Conservation (phyloP, 2,888 invertebrate species). For the Drosophila percnosoma region DNA sequence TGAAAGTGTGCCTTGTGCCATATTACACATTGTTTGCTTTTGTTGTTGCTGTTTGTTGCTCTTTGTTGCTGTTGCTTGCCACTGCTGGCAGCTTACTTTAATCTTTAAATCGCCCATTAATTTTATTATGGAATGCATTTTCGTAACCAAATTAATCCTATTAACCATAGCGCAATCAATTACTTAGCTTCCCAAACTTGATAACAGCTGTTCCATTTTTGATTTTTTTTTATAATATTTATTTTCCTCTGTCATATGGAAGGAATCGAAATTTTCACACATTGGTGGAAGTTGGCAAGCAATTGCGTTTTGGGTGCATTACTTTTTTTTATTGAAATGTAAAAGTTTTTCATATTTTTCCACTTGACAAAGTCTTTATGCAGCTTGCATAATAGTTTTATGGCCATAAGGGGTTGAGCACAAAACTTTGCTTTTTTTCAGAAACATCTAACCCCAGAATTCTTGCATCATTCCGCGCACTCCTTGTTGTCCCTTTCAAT, state of each 20-base stretch:
- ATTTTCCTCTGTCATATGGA: constrained; percentile 23
- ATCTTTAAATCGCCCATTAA: constrained; percentile 75
- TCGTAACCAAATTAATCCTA: constrained; percentile 54
- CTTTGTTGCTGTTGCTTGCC: constrained; percentile 1
- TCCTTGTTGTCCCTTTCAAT: constrained; percentile 60
- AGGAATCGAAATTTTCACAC: constrained; percentile 47
- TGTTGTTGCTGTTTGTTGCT: constrained; percentile 6
- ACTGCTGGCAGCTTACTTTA: constrained; percentile 46
- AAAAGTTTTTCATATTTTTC: constrained; percentile 80
- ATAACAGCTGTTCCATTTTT: background rate
- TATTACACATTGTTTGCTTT: constrained; percentile 69
- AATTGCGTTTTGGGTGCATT: constrained; percentile 59
- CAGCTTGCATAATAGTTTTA: constrained; percentile 80
- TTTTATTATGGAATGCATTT: constrained; percentile 68
- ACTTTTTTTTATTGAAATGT: constrained; percentile 69
- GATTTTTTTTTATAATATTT: background rate
- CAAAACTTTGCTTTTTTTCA: constrained; percentile 64
- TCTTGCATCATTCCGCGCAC: background rate
- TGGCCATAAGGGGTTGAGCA: constrained; percentile 59
- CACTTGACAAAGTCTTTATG: constrained; percentile 80
- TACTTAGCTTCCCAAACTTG: constrained; percentile 39
- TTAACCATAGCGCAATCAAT: constrained; percentile 46
- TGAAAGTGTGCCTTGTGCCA: constrained; percentile 77
- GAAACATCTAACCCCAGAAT: constrained; percentile 14
- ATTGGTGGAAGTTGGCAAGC: constrained; percentile 53